Evolutionary conservation across 2,113 vertebrate genomes (phyloP), one percentile per base, ranked within the genome.

Genomic region (Australoheros scitulus): DNA sequence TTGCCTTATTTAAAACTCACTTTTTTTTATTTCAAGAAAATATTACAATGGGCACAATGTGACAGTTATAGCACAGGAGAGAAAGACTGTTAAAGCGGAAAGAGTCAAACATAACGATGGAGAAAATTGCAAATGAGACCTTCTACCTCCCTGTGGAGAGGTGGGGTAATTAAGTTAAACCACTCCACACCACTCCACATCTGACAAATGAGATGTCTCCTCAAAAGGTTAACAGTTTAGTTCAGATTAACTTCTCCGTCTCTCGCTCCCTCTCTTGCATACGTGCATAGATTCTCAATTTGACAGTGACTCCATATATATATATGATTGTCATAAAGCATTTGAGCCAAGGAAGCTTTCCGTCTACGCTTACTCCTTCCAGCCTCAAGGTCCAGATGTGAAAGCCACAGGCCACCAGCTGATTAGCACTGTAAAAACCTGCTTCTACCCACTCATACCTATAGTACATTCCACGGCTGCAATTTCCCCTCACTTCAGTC

Each of bases 91-190:
- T 58, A 52, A 61, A 77, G 60, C 0, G 1, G 32, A 55, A 72
- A 3, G 36, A 86, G 60, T 76, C 60, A 6, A 52, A 70, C 38
- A 65, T 77, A 64, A 91, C 85, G 72, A 50, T 34, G 41, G 43
- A 91, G 77, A 26, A 90, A 88, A 88, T 84, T 85, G 80, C 82
- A 91, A 89, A 88, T 88, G 77, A 90, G 82, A 89, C 84, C 74
- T 83, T 91, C 61, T 74, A 65, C 58, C 79, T 79, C 82, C 52
- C 78, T 75, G 26, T 84, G 86, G 83, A 90, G 80, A 77, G 52
- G 24, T 70, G 64, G 47, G 43, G 68, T 91, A 90, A 94, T 88
- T 90, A 92, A 79, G 80, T 90, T 84, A 81, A 88, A 88, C 50
- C 74, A 82, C 81, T 85, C 57, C 65, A 86, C 83, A 85, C 57